phyloP scores from a whole-genome alignment of 2,113 vertebrate genomes.

The Corythoichthys haematopterus region DNA sequence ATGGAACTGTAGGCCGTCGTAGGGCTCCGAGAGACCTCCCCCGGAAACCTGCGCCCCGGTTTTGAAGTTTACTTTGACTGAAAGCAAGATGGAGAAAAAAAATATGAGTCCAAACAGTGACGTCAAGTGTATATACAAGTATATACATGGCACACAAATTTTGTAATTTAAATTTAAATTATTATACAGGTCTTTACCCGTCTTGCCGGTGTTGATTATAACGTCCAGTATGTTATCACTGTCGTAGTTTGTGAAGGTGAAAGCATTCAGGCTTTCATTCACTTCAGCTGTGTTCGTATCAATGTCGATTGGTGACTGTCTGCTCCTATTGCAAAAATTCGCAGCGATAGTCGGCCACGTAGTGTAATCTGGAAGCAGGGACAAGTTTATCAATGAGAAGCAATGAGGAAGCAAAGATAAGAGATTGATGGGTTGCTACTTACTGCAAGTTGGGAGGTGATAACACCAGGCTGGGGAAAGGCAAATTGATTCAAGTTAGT shows the following conservation, averaged over 20 bases:
- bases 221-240: neutral
- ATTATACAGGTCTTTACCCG: constrained; percentile 41
- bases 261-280: constrained; percentile 17
- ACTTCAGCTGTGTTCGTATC: accelerated
- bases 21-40: neutral
- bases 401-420: neutral
- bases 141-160: neutral
- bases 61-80: constrained; percentile 1
- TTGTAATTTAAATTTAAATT: neutral
- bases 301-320: constrained; percentile 73
- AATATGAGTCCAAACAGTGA: neutral
- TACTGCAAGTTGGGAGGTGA: constrained; percentile 30
- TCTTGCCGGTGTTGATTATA: constrained; percentile 56
- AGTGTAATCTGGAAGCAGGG: constrained; percentile 27
- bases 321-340: constrained; percentile 38
- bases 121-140: too few species aligned
- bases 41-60: neutral
- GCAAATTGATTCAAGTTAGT: neutral
- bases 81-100: neutral
- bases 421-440: constrained; percentile 12
- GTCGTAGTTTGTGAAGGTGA: constrained; percentile 52
- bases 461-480: constrained; percentile 52
- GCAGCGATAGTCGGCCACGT: constrained; percentile 25
- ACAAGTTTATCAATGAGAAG: neutral
- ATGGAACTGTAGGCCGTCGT: constrained; percentile 58